Percentiles rank a stretch among this genome's conserved stretches.
Evolutionary conservation across 1,140 invertebrate genomes (phyloP).

Genomic region (Prorops nasuta): DNA sequence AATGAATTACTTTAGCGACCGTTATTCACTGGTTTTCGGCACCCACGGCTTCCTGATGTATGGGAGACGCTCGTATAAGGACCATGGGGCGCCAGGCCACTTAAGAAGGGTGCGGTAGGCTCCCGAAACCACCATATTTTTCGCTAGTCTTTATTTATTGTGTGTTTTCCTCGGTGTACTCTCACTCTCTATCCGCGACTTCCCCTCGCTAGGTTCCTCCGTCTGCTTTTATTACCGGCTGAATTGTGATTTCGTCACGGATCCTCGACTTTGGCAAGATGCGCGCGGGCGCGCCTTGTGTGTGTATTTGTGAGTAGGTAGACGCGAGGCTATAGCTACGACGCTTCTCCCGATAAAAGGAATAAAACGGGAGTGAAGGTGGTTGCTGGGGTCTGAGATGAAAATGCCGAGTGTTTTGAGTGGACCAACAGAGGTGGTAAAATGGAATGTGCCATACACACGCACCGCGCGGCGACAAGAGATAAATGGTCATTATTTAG

Average conservation of each 20-base stretch:
- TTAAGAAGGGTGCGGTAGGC: slow-evolving; percentile 34
- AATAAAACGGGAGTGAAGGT: not conserved
- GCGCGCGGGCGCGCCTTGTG: not conserved
- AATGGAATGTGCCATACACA: not conserved
- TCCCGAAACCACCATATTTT: slow-evolving; percentile 44
- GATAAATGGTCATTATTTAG: slow-evolving; percentile 24
- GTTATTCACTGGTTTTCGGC: slow-evolving; percentile 34
- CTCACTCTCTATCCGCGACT: slow-evolving; percentile 19
- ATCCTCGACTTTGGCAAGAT: slow-evolving; percentile 39
- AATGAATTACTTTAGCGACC: slow-evolving; percentile 25
- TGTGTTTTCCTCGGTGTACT: slow-evolving; percentile 30
- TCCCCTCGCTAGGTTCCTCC: not conserved
- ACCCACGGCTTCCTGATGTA: slow-evolving; percentile 36
- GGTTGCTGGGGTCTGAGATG: slow-evolving; percentile 8
- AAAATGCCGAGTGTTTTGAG: not conserved
- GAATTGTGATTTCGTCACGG: slow-evolving; percentile 46
- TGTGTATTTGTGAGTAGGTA: not conserved
- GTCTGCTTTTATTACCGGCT: slow-evolving; percentile 28
- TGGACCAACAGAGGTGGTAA: not conserved
- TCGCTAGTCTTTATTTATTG: slow-evolving; percentile 45
- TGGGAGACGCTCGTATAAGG: slow-evolving; percentile 33
- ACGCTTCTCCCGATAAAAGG: not conserved
- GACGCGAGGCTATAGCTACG: too few relatives aligned
- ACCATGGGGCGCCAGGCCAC: slow-evolving; percentile 44
- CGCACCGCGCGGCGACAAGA: slow-evolving; percentile 14